Percentiles rank a stretch among this genome's conserved stretches.
Evolutionary conservation across 2,797 vertebrate genomes (phyloP).

Genomic region (Anolis apletophallus): DNA sequence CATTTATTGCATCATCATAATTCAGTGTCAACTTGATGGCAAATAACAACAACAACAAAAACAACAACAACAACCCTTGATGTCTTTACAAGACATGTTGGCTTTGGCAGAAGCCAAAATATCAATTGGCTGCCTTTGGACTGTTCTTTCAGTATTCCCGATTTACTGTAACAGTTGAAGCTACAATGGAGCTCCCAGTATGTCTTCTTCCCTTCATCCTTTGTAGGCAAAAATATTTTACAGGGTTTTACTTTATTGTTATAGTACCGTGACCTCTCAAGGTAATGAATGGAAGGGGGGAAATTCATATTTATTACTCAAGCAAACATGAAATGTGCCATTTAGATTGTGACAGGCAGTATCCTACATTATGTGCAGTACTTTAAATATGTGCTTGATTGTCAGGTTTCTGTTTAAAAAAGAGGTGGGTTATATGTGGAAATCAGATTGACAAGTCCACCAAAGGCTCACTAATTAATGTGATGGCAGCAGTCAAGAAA

Average conservation of each 20-base stretch:
- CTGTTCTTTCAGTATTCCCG: background rate
- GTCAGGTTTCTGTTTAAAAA: conserved; percentile 46
- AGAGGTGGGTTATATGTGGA: conserved; percentile 38
- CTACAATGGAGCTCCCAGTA: background rate
- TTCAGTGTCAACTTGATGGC: no score
- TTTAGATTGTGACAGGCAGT: conserved; percentile 34
- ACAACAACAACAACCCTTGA: no score
- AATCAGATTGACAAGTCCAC: conserved; percentile 49
- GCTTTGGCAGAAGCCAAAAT: no score
- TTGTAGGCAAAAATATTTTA: background rate
- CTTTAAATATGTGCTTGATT: conserved; percentile 46
- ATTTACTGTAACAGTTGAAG: background rate
- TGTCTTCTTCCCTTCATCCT: background rate
- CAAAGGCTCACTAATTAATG: conserved; percentile 49
- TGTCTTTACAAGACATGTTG: no score
- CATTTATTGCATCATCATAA: no score
- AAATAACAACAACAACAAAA: no score
- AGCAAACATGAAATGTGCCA: conserved; percentile 26
- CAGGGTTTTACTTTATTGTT: conserved; percentile 1
- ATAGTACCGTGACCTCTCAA: background rate
- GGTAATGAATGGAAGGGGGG: conserved; percentile 7
- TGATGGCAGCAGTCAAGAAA: conserved; percentile 40
- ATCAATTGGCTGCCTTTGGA: no score
- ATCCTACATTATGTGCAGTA: conserved; percentile 36
- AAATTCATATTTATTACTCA: conserved; percentile 26